Evolutionary conservation across 1,140 invertebrate species (phyloP), one percentile per base, ranked within the genome.

Genomic region (Calephelis nemesis): DNA sequence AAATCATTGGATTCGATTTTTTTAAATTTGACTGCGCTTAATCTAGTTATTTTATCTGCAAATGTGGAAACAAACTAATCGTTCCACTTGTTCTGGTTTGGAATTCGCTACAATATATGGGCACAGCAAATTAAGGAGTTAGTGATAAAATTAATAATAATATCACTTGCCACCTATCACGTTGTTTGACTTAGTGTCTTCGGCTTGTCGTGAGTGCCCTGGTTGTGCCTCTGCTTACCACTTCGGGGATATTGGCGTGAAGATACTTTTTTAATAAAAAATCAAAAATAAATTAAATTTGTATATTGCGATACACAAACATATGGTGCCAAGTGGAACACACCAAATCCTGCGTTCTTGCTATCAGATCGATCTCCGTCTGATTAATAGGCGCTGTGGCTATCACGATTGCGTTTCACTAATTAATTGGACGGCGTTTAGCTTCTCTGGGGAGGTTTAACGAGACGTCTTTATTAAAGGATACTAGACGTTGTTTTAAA

Each of bases 361-460:
- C 75, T 85, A 83, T 85, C 81, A 76, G 75, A 76, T 78, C 78
- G 78, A 85, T 83, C 80, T 82, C 69, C 39, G 74, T 68, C 78
- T 85, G 83, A 85, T 85, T 83, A 83, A 85, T 85, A 81, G 77
- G 77, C 74, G 75, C 76, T 73, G 75, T 64, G 74, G 77, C 68
- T 77, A 82, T 83, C 83, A 70, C 70, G 78, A 83, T 85, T 76
- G 75, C 74, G 76, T 79, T 81, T 76, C 80, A 78, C 81, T 85
- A 85, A 85, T 83, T 85, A 85, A 85, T 85, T 83, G 80, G 77
- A 78, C 75, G 76, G 76, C 76, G 74, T 78, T 81, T 77, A 83
- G 75, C 75, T 81, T 81, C 62, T 67, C 71, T 62, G 62, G 58
- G 65, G 52, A 45, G 47, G 66, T 19, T 69, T 62, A 54, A 54